These are phyloP conservation scores for Caenorhabditis macrosperma DNA, from an alignment of 2,888 invertebrate species.

Conservation along the genomic window DNA sequence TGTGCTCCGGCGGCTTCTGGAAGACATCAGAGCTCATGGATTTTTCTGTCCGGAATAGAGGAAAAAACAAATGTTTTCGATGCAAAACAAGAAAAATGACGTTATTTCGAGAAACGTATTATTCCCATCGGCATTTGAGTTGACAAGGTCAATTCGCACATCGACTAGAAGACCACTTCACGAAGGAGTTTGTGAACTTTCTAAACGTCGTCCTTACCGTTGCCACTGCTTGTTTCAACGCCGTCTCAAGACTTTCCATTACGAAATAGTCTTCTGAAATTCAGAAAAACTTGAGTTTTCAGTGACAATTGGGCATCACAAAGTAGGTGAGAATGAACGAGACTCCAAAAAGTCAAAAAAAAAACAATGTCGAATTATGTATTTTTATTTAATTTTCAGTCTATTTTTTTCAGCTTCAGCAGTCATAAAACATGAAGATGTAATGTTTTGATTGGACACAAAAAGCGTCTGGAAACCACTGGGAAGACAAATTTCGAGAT, in stretches of 20 bases:
- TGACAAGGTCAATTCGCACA: background rate
- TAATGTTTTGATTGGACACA: background rate
- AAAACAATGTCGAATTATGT: background rate
- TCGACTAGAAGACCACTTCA: background rate
- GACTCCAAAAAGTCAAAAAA: conserved; percentile 8
- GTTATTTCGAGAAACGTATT: background rate
- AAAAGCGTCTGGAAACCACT: background rate
- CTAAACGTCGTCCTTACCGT: conserved; percentile 18
- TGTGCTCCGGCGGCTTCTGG: conserved; percentile 69
- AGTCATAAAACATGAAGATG: background rate
- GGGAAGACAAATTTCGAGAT: background rate
- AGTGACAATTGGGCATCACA: background rate
- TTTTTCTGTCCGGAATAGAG: background rate
- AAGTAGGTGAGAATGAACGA: conserved; percentile 25
- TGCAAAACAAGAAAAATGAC: too few relatives aligned
- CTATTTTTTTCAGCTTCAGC: conserved; percentile 8
- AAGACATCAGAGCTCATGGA: too few relatives aligned
- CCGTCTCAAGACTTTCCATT: conserved; percentile 52
- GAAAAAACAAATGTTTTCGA: too few relatives aligned
- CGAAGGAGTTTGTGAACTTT: background rate
- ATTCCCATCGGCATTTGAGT: background rate
- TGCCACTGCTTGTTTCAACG: conserved; percentile 36
- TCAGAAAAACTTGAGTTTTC: background rate
- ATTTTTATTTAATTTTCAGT: conserved; percentile 32
- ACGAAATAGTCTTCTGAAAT: background rate